Conservation (phyloP, 1,140 invertebrate genomes). For the Neelides sp. region DNA sequence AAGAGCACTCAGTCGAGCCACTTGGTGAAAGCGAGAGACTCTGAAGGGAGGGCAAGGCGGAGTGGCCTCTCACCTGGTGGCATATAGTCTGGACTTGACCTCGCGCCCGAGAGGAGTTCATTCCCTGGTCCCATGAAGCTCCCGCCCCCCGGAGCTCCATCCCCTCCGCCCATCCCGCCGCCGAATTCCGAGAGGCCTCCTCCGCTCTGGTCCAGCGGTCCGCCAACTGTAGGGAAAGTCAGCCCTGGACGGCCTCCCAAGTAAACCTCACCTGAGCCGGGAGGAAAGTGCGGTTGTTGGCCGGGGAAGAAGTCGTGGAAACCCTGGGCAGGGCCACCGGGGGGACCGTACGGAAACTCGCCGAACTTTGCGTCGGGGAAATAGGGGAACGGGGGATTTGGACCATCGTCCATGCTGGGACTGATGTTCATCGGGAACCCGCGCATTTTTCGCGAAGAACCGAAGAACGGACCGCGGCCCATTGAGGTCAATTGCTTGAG, state of each 20-base stretch:
- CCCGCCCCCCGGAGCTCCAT: constrained; percentile 19
- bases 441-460: constrained; percentile 74
- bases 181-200: constrained; percentile 2
- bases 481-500: constrained; percentile 82
- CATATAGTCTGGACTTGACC: constrained; percentile 36
- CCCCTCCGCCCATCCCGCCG: constrained; percentile 25
- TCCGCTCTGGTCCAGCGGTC: constrained; percentile 14
- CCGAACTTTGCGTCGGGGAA: constrained; percentile 71
- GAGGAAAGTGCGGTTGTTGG: constrained; percentile 48
- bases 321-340: constrained; percentile 42
- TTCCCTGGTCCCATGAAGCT: constrained; percentile 33
- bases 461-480: constrained; percentile 80
- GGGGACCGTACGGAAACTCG: constrained; percentile 64
- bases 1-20: constrained; percentile 46
- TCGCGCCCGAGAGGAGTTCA: constrained; percentile 23
- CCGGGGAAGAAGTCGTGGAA: constrained; percentile 73
- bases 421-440: constrained; percentile 80
- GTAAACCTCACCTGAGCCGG: constrained; percentile 23
- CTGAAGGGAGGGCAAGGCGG: too few species aligned
- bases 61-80: constrained; percentile 27
- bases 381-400: constrained; percentile 72
- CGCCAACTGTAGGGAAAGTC: constrained; percentile 10
- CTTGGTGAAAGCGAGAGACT: constrained; percentile 50
- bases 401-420: constrained; percentile 59
- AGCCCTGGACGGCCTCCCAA: constrained; percentile 4